Conservation (phyloP, 2,113 vertebrate genomes). For the Dunckerocampus dactyliophorus region DNA sequence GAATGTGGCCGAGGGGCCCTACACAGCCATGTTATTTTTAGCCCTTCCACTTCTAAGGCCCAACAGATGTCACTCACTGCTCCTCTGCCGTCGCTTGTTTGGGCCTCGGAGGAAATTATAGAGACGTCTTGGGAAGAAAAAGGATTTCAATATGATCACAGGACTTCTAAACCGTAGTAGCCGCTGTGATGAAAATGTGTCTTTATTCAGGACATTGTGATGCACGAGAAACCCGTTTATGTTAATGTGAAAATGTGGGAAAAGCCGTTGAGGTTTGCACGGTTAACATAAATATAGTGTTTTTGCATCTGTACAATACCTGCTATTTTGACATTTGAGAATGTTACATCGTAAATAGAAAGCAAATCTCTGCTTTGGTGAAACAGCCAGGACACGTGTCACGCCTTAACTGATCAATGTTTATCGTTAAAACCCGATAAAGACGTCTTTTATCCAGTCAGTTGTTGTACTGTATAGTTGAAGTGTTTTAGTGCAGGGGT, state of each 20-base stretch:
- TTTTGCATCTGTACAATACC: background rate
- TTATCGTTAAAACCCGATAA: too few species aligned
- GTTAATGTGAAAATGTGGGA: background rate
- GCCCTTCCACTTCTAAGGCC: constrained; percentile 59
- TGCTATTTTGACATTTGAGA: background rate
- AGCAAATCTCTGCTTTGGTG: too few species aligned
- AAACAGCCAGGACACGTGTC: too few species aligned
- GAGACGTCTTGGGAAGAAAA: constrained; percentile 11
- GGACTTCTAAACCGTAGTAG: background rate
- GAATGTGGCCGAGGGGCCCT: constrained; percentile 52
- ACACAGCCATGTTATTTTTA: constrained; percentile 69
- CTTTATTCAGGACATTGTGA: background rate
- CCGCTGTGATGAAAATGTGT: background rate
- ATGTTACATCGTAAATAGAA: too few species aligned
- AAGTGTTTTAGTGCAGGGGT: too few species aligned
- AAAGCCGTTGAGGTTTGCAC: background rate
- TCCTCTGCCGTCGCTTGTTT: constrained; percentile 26
- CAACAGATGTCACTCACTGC: constrained; percentile 68
- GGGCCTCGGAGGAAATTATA: constrained; percentile 3
- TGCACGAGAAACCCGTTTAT: background rate
- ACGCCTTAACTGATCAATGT: too few species aligned
- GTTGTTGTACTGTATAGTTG: too few species aligned
- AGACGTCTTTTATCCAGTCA: too few species aligned
- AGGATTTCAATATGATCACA: constrained; percentile 11
- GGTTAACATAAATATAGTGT: background rate